These are phyloP conservation scores for Cosmorhoe ocellata DNA, from an alignment of 2,888 invertebrate genomes.

Conservation along the genomic window DNA sequence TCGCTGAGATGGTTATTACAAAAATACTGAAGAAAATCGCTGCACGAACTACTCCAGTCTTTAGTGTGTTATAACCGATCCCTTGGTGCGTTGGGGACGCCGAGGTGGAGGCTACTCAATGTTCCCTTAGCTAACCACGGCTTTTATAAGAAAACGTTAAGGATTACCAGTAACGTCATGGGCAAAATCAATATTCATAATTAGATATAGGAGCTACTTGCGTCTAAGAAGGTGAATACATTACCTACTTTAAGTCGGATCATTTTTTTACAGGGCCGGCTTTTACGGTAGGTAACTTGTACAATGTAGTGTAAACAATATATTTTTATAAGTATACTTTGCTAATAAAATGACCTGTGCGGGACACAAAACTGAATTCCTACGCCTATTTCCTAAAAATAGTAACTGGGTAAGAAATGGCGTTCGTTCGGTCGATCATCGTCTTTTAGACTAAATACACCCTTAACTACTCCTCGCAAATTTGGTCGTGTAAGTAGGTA, in stretches of 20 bases:
- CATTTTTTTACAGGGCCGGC: constrained; percentile 47
- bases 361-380: too few species aligned
- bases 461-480: too few species aligned
- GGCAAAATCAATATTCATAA: constrained; percentile 76
- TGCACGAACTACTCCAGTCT: constrained; percentile 82
- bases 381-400: too few species aligned
- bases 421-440: too few species aligned
- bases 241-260: constrained; percentile 46
- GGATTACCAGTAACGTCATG: constrained; percentile 65
- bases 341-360: too few species aligned
- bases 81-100: constrained; percentile 61
- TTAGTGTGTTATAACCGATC: constrained; percentile 70
- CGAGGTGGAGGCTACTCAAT: constrained; percentile 75
- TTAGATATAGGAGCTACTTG: constrained; percentile 62
- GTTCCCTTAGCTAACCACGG: constrained; percentile 35
- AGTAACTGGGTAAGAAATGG: too few species aligned
- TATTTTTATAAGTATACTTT: too few species aligned
- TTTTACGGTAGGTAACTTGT: constrained; percentile 15
- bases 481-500: too few species aligned
- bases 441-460: too few species aligned
- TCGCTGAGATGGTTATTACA: constrained; percentile 72
- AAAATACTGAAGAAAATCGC: constrained; percentile 83
- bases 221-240: constrained; percentile 68
- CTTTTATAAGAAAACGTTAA: constrained; percentile 65
- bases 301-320: neutral